phyloP scores from a whole-genome alignment of 2,113 vertebrate species.

The Thymallus thymallus region DNA sequence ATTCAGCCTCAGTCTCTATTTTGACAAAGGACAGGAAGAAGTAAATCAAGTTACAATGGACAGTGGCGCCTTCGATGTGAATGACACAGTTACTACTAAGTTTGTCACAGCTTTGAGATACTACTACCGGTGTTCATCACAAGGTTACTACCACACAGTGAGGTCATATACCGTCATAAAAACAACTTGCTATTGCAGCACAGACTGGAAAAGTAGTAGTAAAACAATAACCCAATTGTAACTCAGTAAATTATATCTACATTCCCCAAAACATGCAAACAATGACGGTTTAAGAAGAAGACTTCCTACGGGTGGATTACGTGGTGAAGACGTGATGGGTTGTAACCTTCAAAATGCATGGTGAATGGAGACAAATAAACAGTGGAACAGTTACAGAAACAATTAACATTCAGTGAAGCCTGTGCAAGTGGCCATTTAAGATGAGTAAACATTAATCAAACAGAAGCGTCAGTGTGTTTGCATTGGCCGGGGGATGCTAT shows the following conservation, averaged over 20 bases:
- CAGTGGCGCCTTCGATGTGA: background rate
- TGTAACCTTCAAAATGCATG: slow-evolving; percentile 18
- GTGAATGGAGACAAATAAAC: slow-evolving; percentile 49
- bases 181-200: slow-evolving; percentile 13
- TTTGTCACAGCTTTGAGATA: background rate
- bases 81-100: background rate
- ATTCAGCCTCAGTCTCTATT: background rate
- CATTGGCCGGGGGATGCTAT: background rate
- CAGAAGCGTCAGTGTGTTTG: slow-evolving; percentile 14
- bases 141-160: slow-evolving; percentile 7
- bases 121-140: background rate
- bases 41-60: background rate
- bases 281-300: slow-evolving; percentile 32
- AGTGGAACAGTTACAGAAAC: slow-evolving; percentile 42
- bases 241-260: slow-evolving; percentile 34
- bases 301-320: slow-evolving; percentile 5
- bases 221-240: background rate
- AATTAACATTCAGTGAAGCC: slow-evolving; percentile 3
- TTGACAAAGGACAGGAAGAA: background rate
- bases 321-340: slow-evolving; percentile 22
- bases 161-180: slow-evolving; percentile 11
- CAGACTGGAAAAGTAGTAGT: slow-evolving; percentile 16
- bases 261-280: slow-evolving; percentile 47
- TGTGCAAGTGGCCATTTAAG: background rate
- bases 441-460: slow-evolving; percentile 40